Evolutionary conservation across 2,797 vertebrate genomes (phyloP).

Genomic region (Rhabdophis nuchalis): DNA sequence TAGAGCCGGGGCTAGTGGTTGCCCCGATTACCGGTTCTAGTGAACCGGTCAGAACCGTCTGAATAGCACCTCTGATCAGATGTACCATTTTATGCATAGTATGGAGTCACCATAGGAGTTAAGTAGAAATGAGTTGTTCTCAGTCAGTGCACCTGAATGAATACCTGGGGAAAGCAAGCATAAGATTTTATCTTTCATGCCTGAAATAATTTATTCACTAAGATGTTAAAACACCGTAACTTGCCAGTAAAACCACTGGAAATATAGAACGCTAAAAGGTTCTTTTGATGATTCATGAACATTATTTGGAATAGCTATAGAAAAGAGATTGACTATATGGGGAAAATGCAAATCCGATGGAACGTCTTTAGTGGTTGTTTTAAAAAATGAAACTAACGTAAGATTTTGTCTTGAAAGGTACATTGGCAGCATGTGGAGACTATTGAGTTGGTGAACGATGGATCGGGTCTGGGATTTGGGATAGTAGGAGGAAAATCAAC

Average conservation of each 20-base stretch:
- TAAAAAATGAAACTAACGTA: background rate
- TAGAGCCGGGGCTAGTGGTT: too few species aligned
- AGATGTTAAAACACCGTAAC: background rate
- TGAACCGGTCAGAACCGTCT: too few species aligned
- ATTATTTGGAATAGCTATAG: background rate
- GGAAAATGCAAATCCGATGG: background rate
- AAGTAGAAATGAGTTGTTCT: background rate
- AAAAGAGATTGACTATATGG: background rate
- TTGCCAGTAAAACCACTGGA: background rate
- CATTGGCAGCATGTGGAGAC: slow-evolving; percentile 93
- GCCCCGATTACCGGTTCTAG: too few species aligned
- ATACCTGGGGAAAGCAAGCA: background rate
- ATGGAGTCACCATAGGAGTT: background rate
- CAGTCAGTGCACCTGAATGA: background rate
- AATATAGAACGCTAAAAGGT: background rate
- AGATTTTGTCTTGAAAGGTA: slow-evolving; percentile 63
- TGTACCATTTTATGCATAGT: background rate
- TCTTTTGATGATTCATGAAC: background rate
- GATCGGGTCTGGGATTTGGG: slow-evolving; percentile 93
- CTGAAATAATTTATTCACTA: background rate
- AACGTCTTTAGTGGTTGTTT: background rate
- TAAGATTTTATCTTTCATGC: background rate
- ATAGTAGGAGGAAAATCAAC: slow-evolving; percentile 95
- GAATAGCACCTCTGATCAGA: too few species aligned
- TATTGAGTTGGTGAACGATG: slow-evolving; percentile 93